Conservation (phyloP, 92 coral and sea anemone genomes). For the Virgularia gustaviana region DNA sequence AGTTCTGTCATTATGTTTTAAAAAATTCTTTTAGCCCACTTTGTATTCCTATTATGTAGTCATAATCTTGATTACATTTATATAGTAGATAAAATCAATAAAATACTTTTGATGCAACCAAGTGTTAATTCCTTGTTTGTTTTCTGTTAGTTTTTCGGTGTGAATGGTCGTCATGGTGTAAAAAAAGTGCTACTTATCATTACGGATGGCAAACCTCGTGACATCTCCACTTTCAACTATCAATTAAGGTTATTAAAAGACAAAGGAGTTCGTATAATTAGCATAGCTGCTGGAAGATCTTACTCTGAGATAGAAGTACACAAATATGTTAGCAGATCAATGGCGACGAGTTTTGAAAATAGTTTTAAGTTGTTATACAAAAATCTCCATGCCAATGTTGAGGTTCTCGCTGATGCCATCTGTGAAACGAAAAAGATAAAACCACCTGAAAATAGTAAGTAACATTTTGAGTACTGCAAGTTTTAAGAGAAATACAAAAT, state of each 20-base stretch:
- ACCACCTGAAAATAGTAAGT: background rate
- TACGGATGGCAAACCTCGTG: slow-evolving; percentile 18
- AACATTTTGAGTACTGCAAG: slow-evolving; percentile 18
- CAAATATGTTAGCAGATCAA: slow-evolving; percentile 14
- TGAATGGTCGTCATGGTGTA: slow-evolving; percentile 7
- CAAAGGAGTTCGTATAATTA: slow-evolving; percentile 7
- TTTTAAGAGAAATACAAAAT: too few relatives aligned
- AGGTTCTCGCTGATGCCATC: background rate
- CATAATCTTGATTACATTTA: background rate
- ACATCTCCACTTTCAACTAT: background rate
- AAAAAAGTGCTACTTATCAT: slow-evolving; percentile 21
- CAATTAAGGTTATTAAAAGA: slow-evolving; percentile 8
- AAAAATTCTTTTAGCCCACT: background rate
- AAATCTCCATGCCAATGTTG: background rate
- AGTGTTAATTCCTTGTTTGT: background rate
- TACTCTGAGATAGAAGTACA: background rate
- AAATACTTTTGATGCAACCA: background rate
- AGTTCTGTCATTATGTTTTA: too few relatives aligned
- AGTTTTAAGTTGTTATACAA: slow-evolving; percentile 2
- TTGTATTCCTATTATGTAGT: background rate
- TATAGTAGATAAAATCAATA: background rate
- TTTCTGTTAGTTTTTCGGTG: slow-evolving; percentile 24
- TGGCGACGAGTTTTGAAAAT: slow-evolving; percentile 13
- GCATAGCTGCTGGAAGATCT: slow-evolving; percentile 1
- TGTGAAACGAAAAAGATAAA: background rate